Conservation (phyloP, 1,140 invertebrate genomes). For the Achroia grisella region DNA sequence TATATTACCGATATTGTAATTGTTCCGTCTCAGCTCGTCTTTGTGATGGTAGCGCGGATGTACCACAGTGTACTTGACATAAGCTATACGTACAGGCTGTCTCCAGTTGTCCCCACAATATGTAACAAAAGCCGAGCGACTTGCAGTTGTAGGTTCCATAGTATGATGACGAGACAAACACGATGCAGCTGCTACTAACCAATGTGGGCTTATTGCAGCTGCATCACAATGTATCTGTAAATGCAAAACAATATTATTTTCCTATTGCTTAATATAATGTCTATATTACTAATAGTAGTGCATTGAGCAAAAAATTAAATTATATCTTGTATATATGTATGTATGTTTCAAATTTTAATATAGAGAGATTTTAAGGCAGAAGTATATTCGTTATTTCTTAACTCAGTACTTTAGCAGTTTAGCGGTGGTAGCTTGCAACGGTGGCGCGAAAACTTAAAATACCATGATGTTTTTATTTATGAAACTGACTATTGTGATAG, state of each 20-base stretch:
- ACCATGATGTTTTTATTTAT: no score
- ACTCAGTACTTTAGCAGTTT: no score
- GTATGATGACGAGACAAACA: conserved; percentile 40
- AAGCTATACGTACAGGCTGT: conserved; percentile 34
- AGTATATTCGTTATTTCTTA: no score
- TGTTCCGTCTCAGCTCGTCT: conserved; percentile 25
- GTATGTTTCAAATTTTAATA: no score
- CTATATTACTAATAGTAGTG: no score
- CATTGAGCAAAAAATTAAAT: no score
- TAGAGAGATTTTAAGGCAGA: no score
- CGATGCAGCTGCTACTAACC: conserved; percentile 44
- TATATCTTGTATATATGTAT: no score
- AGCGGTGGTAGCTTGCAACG: no score
- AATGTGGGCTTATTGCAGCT: conserved; percentile 47
- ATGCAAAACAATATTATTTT: not conserved
- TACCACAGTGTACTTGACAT: conserved; percentile 44
- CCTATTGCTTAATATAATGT: no score
- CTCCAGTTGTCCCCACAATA: conserved; percentile 51
- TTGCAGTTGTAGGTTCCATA: conserved; percentile 15
- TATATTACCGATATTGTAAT: conserved; percentile 60
- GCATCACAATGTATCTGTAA: conserved; percentile 52
- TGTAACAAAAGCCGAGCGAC: conserved; percentile 42
- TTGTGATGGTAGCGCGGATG: conserved; percentile 39
- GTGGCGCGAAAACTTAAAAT: no score
- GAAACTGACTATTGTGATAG: no score